Base-by-base conservation (phyloP, 2,888 invertebrate species). In the Malthinus seriepunctatus region DNA sequence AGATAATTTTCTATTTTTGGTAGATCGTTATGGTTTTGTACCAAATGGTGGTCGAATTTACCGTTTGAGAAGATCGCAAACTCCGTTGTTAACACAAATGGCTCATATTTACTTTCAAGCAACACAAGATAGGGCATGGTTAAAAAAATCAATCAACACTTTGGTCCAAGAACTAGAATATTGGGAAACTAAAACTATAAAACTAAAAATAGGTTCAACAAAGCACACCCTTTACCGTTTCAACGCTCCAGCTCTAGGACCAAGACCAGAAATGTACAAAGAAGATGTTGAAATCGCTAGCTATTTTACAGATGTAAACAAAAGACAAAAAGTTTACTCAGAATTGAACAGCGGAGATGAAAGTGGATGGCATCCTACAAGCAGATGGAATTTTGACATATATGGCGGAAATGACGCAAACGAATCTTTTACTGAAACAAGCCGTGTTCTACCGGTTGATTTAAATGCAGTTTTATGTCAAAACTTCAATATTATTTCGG, bases 321-420 rank as follows among this genome's bases (percentile, higher is more conserved):
- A 65, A 59, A 65, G 69, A 14, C 31, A 51, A 34, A 79, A 83
- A 45, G 82, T 87, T 55, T 91, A 88, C 73, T 79, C 82, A 8
- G 87, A 91, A 64, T 77, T 91, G 8, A 90, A 90, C 71, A 87
- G 90, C 34, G 91, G 88, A 0, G 92, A 92, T 3, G 94, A 94
- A 76, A 89, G 89, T 37, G 95, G 95, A 0, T 93, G 91, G 92
- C 94, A 95, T 72, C 94, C 92, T 76, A 90, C 91, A 1, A 83
- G 87, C 0, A 84, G 93, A 12, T 94, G 93, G 93, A 86, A 91
- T 68, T 81, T 86, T 53, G 76, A 76, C 32, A 78, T 82, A 38
- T 78, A 82, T 6, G 86, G 86, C n/a, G 81, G 83, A 32, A 85
- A 85, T 63, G 79, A 79, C 59, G 67, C 64, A 7, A 75, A 85